Conservation (phyloP, 1,140 invertebrate species). For the Eufriesea mexicana region DNA sequence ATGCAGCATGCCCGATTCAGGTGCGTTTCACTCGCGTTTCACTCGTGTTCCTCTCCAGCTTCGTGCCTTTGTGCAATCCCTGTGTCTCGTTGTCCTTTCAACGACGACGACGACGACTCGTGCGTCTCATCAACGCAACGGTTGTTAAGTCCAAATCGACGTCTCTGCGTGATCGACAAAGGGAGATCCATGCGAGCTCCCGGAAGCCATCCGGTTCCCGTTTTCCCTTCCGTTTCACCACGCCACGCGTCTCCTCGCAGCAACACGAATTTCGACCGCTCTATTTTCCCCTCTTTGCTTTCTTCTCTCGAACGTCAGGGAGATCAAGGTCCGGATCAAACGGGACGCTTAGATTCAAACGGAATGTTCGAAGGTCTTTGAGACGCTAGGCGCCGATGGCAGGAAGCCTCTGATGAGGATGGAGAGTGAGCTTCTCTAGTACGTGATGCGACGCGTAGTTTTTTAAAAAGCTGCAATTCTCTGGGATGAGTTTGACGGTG, state of each 20-base stretch:
- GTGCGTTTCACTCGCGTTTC: background rate
- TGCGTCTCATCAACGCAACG: constrained; percentile 7
- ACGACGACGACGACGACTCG: background rate
- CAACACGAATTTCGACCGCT: background rate
- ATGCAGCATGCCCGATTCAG: constrained; percentile 21
- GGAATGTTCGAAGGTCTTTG: background rate
- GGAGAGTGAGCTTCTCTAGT: too few species aligned
- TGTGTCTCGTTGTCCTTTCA: constrained; percentile 23
- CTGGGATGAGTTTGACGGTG: too few species aligned
- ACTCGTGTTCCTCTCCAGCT: constrained; percentile 14
- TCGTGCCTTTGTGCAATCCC: constrained; percentile 40
- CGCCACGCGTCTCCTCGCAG: background rate
- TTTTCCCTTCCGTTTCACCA: background rate
- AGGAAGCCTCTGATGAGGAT: background rate
- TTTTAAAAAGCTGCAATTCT: background rate
- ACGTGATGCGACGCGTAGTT: background rate
- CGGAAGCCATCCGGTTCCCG: background rate
- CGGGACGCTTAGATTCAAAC: background rate
- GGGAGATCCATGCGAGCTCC: background rate
- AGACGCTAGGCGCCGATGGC: background rate
- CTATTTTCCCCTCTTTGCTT: background rate
- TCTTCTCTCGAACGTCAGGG: background rate
- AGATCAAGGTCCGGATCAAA: constrained; percentile 7
- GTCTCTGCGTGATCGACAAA: constrained; percentile 35
- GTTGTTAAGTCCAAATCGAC: constrained; percentile 43